These are phyloP conservation scores for Girardinichthys multiradiatus DNA, from an alignment of 2,113 vertebrate genomes.

Conservation along the genomic window DNA sequence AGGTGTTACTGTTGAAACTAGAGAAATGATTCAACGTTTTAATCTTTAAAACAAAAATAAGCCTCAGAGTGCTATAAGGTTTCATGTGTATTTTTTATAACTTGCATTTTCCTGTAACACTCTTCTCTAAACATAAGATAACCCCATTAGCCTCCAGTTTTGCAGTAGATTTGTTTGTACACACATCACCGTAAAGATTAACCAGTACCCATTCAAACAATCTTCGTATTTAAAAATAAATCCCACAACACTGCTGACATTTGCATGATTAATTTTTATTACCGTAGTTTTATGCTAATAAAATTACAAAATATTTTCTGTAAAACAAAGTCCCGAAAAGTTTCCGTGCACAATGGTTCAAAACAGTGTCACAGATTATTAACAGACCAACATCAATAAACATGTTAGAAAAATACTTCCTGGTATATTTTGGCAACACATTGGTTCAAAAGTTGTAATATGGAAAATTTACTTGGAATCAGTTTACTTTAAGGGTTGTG, in stretches of 20 bases:
- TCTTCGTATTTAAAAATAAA: not conserved
- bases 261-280: not conserved
- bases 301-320: not conserved
- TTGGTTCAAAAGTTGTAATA: not conserved
- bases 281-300: not conserved
- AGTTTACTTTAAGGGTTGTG: constrained; percentile 12
- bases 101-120: too few species aligned
- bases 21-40: not conserved
- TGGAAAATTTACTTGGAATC: constrained; percentile 16
- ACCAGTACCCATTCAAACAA: not conserved
- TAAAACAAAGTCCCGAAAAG: not conserved
- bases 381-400: constrained; percentile 30
- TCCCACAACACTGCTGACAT: not conserved
- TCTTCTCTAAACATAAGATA: not conserved
- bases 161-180: too few species aligned
- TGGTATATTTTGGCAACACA: constrained; percentile 35
- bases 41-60: not conserved
- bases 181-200: too few species aligned
- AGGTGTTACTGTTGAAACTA: too few species aligned
- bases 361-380: not conserved
- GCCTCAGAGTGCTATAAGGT: not conserved
- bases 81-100: too few species aligned
- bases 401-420: constrained; percentile 23
- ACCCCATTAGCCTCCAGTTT: not conserved
- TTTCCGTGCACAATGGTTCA: not conserved